phyloP scores from a whole-genome alignment of 2,888 invertebrate genomes.

The Diaperis boleti region DNA sequence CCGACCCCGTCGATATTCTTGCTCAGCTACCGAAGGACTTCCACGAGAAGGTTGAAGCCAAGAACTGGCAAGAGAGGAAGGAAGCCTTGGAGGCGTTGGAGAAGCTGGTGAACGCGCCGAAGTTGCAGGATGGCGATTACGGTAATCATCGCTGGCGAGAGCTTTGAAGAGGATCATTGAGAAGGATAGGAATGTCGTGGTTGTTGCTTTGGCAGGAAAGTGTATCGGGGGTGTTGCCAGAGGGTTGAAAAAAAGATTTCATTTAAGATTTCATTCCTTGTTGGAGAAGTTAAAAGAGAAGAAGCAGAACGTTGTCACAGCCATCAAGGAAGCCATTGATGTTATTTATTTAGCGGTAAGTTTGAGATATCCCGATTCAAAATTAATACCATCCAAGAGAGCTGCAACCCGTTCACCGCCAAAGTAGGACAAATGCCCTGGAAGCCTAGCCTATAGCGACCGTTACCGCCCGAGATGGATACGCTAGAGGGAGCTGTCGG shows the following conservation, averaged over 20 bases:
- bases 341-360: slow-evolving; percentile 84
- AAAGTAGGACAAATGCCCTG: too few species aligned
- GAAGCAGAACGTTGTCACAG: slow-evolving; percentile 89
- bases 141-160: slow-evolving; percentile 88
- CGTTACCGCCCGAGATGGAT: too few species aligned
- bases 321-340: slow-evolving; percentile 91
- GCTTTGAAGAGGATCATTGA: slow-evolving; percentile 90
- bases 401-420: too few species aligned
- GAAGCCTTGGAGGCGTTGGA: slow-evolving; percentile 90
- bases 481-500: too few species aligned
- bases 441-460: too few species aligned
- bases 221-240: slow-evolving; percentile 84
- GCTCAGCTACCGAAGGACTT: slow-evolving; percentile 95
- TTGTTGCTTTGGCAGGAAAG: slow-evolving; percentile 89
- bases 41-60: slow-evolving; percentile 92
- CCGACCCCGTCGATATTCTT: slow-evolving; percentile 93
- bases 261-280: slow-evolving; percentile 82
- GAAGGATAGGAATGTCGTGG: slow-evolving; percentile 95
- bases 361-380: slow-evolving; percentile 73
- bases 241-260: slow-evolving; percentile 90
- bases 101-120: slow-evolving; percentile 82
- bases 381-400: slow-evolving; percentile 83
- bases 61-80: slow-evolving; percentile 97
- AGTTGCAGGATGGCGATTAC: slow-evolving; percentile 92
- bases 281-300: slow-evolving; percentile 98